Base-by-base conservation (phyloP, 2,888 invertebrate species). In the Hyppa rectilinea region DNA sequence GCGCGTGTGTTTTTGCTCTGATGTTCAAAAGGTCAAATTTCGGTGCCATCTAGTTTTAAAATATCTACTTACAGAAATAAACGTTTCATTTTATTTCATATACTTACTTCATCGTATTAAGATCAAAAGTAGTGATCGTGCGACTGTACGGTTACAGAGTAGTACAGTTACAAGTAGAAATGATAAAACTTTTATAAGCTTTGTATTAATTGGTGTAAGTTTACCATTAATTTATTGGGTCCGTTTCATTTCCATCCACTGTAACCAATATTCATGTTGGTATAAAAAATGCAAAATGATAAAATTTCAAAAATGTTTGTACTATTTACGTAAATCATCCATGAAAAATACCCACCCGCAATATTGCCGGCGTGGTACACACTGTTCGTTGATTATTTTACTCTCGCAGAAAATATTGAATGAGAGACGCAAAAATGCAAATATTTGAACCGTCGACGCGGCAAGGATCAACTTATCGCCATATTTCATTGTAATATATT, bases 401-500 rank as follows among this genome's bases (percentile, higher is more conserved):
- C 67, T 78, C 53, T 61, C 47, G 17, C 68, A 67, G 72, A 62
- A 76, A 79, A 85, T 69, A 73, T 82, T 78, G 78, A 84, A 84
- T 83, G 52, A 71, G 78, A 75, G 82, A 83, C 81, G 85, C 82
- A 84, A 87, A 89, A 85, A 87, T 87, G 82, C 83, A 89, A 89
- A 90, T 89, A 87, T 89, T 90, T 84, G 84, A 84, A 78, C 84
- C 83, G 85, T 81, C 81, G 79, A 81, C 85, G 82, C 81, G 64
- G 77, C 69, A 75, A 79, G 81, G 84, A 88, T 88, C 86, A 89
- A 90, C 86, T 89, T 89, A 82, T 76, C 62, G 68, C 81, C 84
- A 82, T 89, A 88, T 87, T 90, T 90, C 88, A 90, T 82, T 87
- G 87, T 89, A 90, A 90, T 89, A 86, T 90, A 88, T 90, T 88